Evolutionary conservation across 2,113 vertebrate genomes (phyloP).

Genomic region (Pterocles burchelli): DNA sequence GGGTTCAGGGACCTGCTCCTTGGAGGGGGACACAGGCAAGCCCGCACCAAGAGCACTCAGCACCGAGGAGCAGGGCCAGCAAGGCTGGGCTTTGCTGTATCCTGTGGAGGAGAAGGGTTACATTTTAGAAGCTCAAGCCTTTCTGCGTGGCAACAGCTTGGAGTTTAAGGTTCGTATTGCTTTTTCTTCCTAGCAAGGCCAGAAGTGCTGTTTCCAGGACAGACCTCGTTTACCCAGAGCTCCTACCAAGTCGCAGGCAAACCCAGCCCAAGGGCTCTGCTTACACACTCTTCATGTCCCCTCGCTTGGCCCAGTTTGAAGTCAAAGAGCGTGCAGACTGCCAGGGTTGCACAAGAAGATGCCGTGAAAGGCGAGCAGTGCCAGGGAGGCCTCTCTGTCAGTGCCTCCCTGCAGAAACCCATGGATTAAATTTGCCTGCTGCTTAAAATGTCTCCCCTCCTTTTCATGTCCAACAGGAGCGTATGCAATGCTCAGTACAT

Average conservation of each 20-base stretch:
- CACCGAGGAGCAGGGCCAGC: rapidly evolving
- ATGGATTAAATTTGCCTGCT: background rate
- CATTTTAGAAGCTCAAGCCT: background rate
- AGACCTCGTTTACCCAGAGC: background rate
- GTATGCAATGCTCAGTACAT: background rate
- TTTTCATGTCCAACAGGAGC: background rate
- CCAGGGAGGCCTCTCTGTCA: background rate
- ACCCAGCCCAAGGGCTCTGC: background rate
- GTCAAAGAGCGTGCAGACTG: background rate
- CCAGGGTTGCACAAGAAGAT: background rate
- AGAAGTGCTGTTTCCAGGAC: background rate
- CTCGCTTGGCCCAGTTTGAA: background rate
- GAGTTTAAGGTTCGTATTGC: background rate
- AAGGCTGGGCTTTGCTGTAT: background rate
- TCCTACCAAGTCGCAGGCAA: background rate
- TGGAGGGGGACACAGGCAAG: rapidly evolving
- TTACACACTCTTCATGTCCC: rapidly evolving
- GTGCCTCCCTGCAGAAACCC: background rate
- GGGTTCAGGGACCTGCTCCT: rapidly evolving
- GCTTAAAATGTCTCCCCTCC: background rate
- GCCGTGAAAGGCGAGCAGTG: background rate
- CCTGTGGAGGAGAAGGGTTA: too few species aligned
- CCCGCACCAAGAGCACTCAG: background rate
- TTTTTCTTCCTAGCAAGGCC: background rate
- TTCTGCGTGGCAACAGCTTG: background rate